These are phyloP conservation scores for Heliconius erato DNA, from an alignment of 2,888 invertebrate genomes.

Conservation along the genomic window DNA sequence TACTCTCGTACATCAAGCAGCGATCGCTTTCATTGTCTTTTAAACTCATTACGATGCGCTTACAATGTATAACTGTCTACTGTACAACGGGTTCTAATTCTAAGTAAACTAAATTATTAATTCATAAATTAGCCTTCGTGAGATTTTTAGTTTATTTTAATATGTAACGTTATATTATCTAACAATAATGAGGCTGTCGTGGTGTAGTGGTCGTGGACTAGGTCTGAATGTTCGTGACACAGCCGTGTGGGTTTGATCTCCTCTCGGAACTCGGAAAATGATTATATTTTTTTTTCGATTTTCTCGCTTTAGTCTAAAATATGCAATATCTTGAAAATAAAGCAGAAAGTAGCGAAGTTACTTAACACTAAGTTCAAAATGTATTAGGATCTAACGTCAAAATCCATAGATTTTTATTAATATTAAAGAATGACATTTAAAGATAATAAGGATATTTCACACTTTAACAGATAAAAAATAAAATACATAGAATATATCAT, in stretches of 20 bases:
- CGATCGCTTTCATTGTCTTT: constrained; percentile 51
- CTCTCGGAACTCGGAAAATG: not conserved
- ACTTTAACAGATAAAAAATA: not conserved
- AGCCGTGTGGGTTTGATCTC: not conserved
- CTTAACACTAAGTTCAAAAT: too few relatives aligned
- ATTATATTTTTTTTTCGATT: not conserved
- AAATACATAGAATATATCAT: not conserved
- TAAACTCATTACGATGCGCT: constrained; percentile 51
- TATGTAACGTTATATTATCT: not conserved
- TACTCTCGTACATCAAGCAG: constrained; percentile 30
- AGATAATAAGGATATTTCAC: not conserved
- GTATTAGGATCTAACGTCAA: too few relatives aligned
- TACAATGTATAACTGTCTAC: constrained; percentile 44
- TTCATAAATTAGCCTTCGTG: constrained; percentile 14
- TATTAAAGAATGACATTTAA: not conserved
- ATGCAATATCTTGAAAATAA: too few relatives aligned
- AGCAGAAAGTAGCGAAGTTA: too few relatives aligned
- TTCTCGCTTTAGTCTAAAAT: too few relatives aligned
- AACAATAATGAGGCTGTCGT: not conserved
- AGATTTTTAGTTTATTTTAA: not conserved
- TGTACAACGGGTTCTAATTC: constrained; percentile 39
- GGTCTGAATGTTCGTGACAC: not conserved
- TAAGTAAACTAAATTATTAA: constrained; percentile 12
- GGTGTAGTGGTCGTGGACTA: not conserved
- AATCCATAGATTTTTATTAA: too few relatives aligned